Evolutionary conservation across 2,797 vertebrate genomes (phyloP).

Genomic region (Propithecus deckenii): DNA sequence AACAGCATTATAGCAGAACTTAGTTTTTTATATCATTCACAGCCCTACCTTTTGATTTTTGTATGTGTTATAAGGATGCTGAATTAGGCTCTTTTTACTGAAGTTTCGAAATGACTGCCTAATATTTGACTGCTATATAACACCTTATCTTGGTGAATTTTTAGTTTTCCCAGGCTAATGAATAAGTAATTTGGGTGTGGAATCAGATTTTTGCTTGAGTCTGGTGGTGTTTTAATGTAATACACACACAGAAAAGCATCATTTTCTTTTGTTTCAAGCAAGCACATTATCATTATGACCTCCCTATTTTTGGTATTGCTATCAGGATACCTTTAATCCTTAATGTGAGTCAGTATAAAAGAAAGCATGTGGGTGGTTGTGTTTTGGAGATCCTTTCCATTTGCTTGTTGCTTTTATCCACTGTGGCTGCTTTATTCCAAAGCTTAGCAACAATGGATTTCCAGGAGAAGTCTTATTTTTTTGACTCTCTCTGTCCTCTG

Average conservation of each 20-base stretch:
- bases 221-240: neutral
- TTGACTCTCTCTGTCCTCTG: neutral
- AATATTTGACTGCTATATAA: neutral
- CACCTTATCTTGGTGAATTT: neutral
- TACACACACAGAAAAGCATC: neutral
- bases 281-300: neutral
- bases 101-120: neutral
- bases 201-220: neutral
- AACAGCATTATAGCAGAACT: neutral
- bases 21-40: neutral
- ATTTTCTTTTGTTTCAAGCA: conserved; percentile 25
- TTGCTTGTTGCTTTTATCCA: neutral
- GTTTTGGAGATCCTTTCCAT: neutral
- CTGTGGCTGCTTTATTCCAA: neutral
- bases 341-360: neutral
- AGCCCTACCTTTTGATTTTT: neutral
- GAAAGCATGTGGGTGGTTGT: neutral
- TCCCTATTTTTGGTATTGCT: neutral
- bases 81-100: neutral
- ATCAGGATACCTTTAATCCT: neutral
- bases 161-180: neutral
- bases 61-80: neutral
- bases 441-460: neutral
- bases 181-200: neutral
- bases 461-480: neutral